Evolutionary conservation across 2,888 invertebrate species (phyloP), one percentile per base, ranked within the genome.

Genomic region (Therioaphis trifolii): DNA sequence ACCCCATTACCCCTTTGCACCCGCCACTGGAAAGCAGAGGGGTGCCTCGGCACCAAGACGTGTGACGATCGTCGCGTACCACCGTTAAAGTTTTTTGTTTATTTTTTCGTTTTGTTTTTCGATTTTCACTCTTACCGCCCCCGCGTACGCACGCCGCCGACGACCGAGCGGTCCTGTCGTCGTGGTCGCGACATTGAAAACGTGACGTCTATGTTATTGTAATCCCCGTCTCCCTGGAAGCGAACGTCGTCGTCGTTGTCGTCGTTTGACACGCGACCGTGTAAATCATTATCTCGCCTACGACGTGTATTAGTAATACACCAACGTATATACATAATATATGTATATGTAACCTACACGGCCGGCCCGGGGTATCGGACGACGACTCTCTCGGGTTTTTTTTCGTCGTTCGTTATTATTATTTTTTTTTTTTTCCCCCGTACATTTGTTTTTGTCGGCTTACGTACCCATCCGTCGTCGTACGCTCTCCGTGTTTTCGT

Each of bases 61-160:
- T 7, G 3, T 77, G 24, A 68, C 66, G 49, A 66, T 12, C 7
- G 66, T 66, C 66, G 77, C 49, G 66, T 66, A 77, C 77, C 77
- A 77, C 18, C 77, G 77, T 77, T 77, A 77, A 77, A 77, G 77
- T 77, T 77, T 77, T n/a, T 2, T 11, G 11, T 3, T 46, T 2
- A 46, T 2, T 2, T 69, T 49, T 7, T 46, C 15, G n/a, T 2
- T 27, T 61, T 14, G 15, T 43, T 43, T 21, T 43, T 24, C 18
- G 12, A 5, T 15, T 40, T 75, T 15, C 58, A 40, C 12, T 5
- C 14, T 12, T n/a, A n/a, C n/a, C n/a, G 3, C 18, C 18, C 49
- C 0, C n/a, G n/a, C n/a, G 3, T 29, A 4, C 61, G 27, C 4
- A 27, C 5, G 1, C 15, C 18, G 15, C 29, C 29, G 29, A 27